Evolutionary conservation across 2,797 vertebrate genomes (phyloP), one percentile per base, ranked within the genome.

Genomic region (Cuniculus paca): DNA sequence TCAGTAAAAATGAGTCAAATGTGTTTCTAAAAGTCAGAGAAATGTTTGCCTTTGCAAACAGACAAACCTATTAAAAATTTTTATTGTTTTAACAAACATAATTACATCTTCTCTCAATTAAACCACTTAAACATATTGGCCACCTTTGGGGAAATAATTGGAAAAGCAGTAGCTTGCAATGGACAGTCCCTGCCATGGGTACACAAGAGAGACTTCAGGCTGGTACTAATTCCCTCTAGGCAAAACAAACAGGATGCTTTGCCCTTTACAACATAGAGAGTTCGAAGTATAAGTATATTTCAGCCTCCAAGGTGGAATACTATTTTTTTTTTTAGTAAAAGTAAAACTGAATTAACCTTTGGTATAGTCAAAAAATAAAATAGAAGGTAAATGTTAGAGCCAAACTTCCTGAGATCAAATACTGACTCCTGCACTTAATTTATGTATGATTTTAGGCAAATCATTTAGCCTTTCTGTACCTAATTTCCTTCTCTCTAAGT

Each of bases 1-100:
- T 95, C 26, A 60, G 56, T 79, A 48, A 89, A 96, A 87, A 39
- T 54, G 83, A 91, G 77, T 48, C 19, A 84, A 90, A 80, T 39
- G 31, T 94, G 11, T 60, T 77, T 92, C 70, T 7, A 28, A 56
- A 85, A 90, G 58, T 81, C 24, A 87, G 39, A 78, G 45, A 89
- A 84, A 90, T 11, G 4, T 84, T 86, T 96, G 19, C 36, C 45
- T 96, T 75, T 83, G 34, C 81, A 19, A 34, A 19, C 26, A 58
- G 14, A 85, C n/a, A 83, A 50, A 85, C 3, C 16, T 63, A 68
- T 26, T 91, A 52, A 52, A 50, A 48, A 90, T 54, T 94, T 60
- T 70, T 54, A n/a, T 31, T 82, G 79, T 83, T 89, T 94, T 88
- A 60, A 28, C 28, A 90, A 63, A 78, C 77, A 85, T 31, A 96